Conservation (phyloP, 1,140 invertebrate species). For the Pinna nobilis region DNA sequence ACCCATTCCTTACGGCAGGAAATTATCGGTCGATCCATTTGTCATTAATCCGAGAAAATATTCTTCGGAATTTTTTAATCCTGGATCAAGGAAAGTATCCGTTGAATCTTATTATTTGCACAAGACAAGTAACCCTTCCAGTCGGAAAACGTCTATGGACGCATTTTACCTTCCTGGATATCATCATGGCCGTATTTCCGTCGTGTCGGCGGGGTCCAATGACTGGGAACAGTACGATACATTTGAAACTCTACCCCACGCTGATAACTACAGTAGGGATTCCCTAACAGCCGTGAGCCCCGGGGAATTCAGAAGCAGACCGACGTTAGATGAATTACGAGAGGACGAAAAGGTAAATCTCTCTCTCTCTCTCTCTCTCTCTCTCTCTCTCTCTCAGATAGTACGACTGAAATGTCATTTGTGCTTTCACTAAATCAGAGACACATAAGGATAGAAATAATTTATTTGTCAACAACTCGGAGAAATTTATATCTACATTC, state of each 20-base stretch:
- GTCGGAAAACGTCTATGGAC: constrained; percentile 11
- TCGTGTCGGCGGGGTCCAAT: constrained; percentile 25
- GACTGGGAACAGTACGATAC: constrained; percentile 80
- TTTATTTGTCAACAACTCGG: no score
- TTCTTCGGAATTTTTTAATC: background rate
- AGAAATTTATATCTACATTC: no score
- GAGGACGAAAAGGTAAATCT: constrained; percentile 75
- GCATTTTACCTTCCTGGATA: background rate
- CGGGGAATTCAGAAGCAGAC: constrained; percentile 85
- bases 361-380: background rate
- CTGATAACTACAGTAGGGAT: constrained; percentile 88
- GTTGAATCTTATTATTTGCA: constrained; percentile 15
- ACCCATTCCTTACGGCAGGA: no score
- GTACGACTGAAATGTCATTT: no score
- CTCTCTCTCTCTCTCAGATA: no score
- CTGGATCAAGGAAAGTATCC: constrained; percentile 8
- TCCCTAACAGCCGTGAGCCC: constrained; percentile 86
- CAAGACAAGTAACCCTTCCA: background rate
- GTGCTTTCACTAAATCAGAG: no score
- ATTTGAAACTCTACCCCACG: constrained; percentile 88
- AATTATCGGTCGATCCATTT: background rate
- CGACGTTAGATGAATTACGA: constrained; percentile 93
- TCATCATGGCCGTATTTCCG: constrained; percentile 17
- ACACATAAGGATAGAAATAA: no score
- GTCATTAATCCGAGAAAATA: constrained; percentile 1